Evolutionary conservation across 2,797 vertebrate genomes (phyloP).

Genomic region (Helicolenus hilgendorfi): DNA sequence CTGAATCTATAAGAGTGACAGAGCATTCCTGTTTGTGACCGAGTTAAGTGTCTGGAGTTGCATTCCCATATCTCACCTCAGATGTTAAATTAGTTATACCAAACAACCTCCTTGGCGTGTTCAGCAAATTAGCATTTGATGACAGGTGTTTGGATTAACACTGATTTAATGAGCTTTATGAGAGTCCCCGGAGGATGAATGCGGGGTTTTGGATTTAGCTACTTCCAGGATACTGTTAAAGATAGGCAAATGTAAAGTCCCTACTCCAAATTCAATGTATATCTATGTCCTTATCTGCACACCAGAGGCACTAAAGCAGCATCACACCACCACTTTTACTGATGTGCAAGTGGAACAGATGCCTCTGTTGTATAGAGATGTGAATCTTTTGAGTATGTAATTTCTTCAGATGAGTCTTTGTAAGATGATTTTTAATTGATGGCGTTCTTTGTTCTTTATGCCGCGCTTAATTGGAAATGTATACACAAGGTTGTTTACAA

Average conservation of each 20-base stretch:
- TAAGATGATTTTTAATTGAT: background rate
- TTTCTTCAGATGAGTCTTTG: background rate
- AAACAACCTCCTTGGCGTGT: slow-evolving; percentile 48
- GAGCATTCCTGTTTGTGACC: background rate
- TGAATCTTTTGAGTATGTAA: slow-evolving; percentile 3
- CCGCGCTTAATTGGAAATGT: slow-evolving; percentile 9
- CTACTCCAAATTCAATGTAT: slow-evolving; percentile 56
- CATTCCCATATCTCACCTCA: slow-evolving; percentile 28
- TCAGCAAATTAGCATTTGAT: slow-evolving; percentile 76
- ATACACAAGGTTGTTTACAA: slow-evolving; percentile 25
- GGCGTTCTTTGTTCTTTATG: slow-evolving; percentile 17
- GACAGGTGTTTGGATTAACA: slow-evolving; percentile 81
- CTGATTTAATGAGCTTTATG: slow-evolving; percentile 73
- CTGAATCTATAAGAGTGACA: slow-evolving; percentile 21
- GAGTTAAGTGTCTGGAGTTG: background rate
- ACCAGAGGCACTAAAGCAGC: slow-evolving; percentile 7
- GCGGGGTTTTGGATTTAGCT: slow-evolving; percentile 64
- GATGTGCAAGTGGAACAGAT: background rate
- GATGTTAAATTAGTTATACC: slow-evolving; percentile 58
- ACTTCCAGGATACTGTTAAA: slow-evolving; percentile 64
- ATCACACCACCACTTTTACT: background rate
- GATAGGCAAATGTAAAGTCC: slow-evolving; percentile 52
- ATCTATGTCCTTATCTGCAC: slow-evolving; percentile 30
- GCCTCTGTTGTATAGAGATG: background rate
- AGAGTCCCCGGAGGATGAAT: slow-evolving; percentile 69